phyloP scores from a whole-genome alignment of 1,140 invertebrate genomes.

The Danaus melanippus region DNA sequence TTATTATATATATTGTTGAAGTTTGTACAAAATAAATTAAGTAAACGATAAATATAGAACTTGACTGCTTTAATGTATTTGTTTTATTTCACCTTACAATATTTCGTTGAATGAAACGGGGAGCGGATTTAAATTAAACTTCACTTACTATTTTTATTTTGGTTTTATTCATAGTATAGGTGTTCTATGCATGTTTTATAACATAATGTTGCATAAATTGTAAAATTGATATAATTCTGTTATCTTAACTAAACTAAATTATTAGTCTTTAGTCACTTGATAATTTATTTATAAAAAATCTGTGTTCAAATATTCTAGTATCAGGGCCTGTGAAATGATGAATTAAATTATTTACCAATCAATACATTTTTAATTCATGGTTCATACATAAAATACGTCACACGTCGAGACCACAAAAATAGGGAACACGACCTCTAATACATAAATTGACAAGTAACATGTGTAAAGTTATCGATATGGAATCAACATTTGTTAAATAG shows the following conservation, averaged over 20 bases:
- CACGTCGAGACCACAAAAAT: too few species aligned
- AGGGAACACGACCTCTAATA: too few species aligned
- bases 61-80: conserved; percentile 68
- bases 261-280: conserved; percentile 57
- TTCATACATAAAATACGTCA: too few species aligned
- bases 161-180: conserved; percentile 54
- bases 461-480: too few species aligned
- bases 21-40: conserved; percentile 75
- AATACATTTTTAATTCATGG: too few species aligned
- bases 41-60: conserved; percentile 75
- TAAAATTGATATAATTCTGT: conserved; percentile 5
- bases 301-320: conserved; percentile 1
- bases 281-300: conserved; percentile 31
- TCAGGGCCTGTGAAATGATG: too few species aligned
- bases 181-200: conserved; percentile 45
- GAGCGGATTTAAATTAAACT: conserved; percentile 33
- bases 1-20: conserved; percentile 75
- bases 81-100: conserved; percentile 38
- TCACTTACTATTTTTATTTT: conserved; percentile 62
- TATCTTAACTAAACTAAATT: conserved; percentile 6
- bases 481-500: too few species aligned
- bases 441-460: too few species aligned
- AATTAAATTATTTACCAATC: too few species aligned
- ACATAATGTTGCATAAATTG: conserved; percentile 22
- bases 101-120: too few species aligned